Evolutionary conservation across 2,797 vertebrate species (phyloP), one percentile per base, ranked within the genome.

Genomic region (Rhinichthys osculus): DNA sequence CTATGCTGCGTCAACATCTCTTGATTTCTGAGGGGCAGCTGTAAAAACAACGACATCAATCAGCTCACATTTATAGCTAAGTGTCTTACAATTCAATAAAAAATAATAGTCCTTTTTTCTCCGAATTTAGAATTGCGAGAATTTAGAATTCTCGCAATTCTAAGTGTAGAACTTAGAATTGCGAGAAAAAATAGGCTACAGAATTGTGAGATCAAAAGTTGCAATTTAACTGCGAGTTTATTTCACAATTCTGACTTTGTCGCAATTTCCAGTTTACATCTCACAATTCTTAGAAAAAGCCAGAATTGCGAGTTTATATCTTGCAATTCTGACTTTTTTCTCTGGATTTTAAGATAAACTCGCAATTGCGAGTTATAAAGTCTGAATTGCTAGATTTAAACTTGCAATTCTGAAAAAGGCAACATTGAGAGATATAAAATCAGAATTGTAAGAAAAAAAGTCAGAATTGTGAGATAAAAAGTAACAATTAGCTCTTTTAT

Each of bases 11-110:
- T 72, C 52, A 62, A 14, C 76, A 72, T 72, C 67, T 85, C 77
- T 71, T 85, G 76, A 44, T 71, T 72, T 79, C 50, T 85, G 3
- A 44, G 5, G 1, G 83, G 76, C 40, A 78, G 40, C 83, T 85
- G 83, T 7, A 19, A 79, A 85, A 85, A 72, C 19, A 79, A 85
- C 0, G 1, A 30, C 16, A 52, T 83, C 19, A 7, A 78, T 19
- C 11, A 78, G 21, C 7, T 33, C 19, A 44, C n/a, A 44, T 69
- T 78, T 50, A 50, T 13, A 1, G 52, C 14, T 2, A 40, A 7
- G 3, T 4, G 2, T 78, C 21, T 16, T 35, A n/a, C 10, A 33
- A 67, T 47, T 14, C 42, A 67, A 80, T 44, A 4, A 50, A 50
- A 3, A 67, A 80, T 66, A 66, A 11, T 38, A 62, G 4, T 27